A percentile compares a stretch with the other conserved stretches of the same genome.
Conservation (phyloP, 2,797 vertebrate genomes). For the Silurus aristotelis region DNA sequence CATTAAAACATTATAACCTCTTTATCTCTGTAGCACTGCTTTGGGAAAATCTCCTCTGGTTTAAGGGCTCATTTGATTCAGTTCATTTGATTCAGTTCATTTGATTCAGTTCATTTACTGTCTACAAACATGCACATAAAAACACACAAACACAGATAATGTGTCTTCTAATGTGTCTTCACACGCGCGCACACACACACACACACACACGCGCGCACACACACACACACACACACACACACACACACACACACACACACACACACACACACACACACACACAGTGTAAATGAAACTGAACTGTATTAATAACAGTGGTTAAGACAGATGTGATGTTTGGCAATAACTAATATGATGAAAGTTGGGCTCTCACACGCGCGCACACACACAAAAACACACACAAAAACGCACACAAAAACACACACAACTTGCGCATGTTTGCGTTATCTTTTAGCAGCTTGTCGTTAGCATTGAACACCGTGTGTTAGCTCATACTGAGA, state of each 20-base stretch:
- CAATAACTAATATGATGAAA: neutral
- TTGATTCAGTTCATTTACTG: neutral
- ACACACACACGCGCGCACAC: neutral
- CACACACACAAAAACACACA: neutral
- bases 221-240: neutral
- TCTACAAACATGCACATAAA: neutral
- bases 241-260: too few species aligned
- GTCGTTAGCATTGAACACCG: neutral
- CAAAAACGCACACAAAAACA: neutral
- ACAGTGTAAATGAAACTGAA: neutral
- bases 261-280: neutral
- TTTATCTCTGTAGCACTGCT: too few species aligned
- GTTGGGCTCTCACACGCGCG: neutral
- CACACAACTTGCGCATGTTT: neutral
- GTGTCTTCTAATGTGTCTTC: too few species aligned
- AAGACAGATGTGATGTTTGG: slow-evolving; percentile 1
- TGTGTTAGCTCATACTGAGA: neutral
- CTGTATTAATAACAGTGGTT: neutral
- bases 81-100: too few species aligned
- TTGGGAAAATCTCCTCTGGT: too few species aligned
- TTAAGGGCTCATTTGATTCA: too few species aligned
- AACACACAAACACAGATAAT: neutral
- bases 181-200: too few species aligned
- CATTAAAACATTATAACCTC: too few species aligned
- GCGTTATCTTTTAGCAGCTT: neutral